A percentile compares a stretch with the other conserved stretches of the same genome.
These are phyloP conservation scores for Lomographa bimaculata DNA, from an alignment of 2,888 invertebrate species.

Conservation along the genomic window DNA sequence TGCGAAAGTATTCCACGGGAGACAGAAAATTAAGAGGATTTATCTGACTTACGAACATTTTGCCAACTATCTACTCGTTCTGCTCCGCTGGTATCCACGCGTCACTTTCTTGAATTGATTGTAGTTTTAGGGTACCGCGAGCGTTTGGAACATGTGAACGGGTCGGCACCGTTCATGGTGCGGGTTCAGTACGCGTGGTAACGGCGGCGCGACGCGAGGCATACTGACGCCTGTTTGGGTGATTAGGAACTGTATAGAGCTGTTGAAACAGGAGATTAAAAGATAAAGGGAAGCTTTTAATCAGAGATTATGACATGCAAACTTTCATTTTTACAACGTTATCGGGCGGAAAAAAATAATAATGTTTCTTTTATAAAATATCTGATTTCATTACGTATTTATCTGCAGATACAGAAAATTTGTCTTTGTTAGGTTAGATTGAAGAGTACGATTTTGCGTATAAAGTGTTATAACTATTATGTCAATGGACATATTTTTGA, in stretches of 20 bases:
- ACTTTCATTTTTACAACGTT: too few relatives aligned
- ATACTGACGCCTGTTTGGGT: constrained; percentile 63
- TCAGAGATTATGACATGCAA: too few relatives aligned
- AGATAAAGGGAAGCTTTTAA: too few relatives aligned
- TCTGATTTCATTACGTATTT: too few relatives aligned
- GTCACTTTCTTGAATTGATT: constrained; percentile 2
- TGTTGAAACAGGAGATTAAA: constrained; percentile 39
- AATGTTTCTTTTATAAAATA: too few relatives aligned
- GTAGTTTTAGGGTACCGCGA: constrained; percentile 5
- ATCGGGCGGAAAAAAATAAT: too few relatives aligned
- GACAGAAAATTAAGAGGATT: constrained; percentile 4
- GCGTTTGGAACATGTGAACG: constrained; percentile 8
- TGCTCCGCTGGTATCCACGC: constrained; percentile 9
- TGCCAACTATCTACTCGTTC: constrained; percentile 1
- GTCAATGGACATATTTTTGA: too few relatives aligned
- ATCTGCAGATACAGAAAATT: too few relatives aligned
- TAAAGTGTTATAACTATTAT: too few relatives aligned
- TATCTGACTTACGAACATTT: constrained; percentile 12
- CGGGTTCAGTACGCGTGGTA: constrained; percentile 42
- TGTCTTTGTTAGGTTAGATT: too few relatives aligned
- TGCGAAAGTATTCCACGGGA: too few relatives aligned
- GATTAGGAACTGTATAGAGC: constrained; percentile 47
- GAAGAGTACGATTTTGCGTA: too few relatives aligned
- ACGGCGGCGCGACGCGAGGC: constrained; percentile 43
- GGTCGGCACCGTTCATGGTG: constrained; percentile 58